Conservation (phyloP, 2,113 vertebrate genomes). For the Chloropsis hardwickii region DNA sequence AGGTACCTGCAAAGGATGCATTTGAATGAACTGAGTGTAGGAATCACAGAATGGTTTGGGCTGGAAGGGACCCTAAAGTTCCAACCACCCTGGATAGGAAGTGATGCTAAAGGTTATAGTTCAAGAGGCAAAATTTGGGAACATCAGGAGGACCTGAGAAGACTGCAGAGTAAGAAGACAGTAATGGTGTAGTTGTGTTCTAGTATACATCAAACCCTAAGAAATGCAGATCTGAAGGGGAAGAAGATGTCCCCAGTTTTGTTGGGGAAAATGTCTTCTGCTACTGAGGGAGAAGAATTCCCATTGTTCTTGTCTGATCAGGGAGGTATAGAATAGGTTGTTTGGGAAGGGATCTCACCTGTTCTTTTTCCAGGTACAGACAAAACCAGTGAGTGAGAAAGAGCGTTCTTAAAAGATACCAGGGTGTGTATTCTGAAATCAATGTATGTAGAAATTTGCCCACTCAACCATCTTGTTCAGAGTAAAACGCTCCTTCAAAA, state of each 20-base stretch:
- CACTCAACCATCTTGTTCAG: neutral
- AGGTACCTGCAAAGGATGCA: neutral
- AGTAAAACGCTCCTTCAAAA: neutral
- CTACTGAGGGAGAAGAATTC: neutral
- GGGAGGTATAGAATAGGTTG: neutral
- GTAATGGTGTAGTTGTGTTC: neutral
- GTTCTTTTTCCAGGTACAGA: neutral
- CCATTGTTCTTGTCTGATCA: neutral
- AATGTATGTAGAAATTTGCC: neutral
- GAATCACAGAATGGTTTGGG: neutral
- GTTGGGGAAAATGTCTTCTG: neutral
- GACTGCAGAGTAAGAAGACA: neutral
- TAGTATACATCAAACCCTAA: neutral
- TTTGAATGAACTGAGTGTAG: neutral
- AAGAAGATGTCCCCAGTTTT: neutral
- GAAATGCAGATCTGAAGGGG: neutral
- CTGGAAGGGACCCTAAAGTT: neutral
- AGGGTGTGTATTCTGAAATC: neutral
- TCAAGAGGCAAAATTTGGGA: neutral
- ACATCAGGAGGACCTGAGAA: neutral
- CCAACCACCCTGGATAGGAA: neutral
- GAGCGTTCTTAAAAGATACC: neutral
- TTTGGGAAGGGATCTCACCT: neutral
- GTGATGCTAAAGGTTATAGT: rapidly evolving
- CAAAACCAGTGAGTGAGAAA: neutral